Evolutionary conservation across 2,113 vertebrate species (phyloP).

Genomic region (Dicrurus megarhynchus): DNA sequence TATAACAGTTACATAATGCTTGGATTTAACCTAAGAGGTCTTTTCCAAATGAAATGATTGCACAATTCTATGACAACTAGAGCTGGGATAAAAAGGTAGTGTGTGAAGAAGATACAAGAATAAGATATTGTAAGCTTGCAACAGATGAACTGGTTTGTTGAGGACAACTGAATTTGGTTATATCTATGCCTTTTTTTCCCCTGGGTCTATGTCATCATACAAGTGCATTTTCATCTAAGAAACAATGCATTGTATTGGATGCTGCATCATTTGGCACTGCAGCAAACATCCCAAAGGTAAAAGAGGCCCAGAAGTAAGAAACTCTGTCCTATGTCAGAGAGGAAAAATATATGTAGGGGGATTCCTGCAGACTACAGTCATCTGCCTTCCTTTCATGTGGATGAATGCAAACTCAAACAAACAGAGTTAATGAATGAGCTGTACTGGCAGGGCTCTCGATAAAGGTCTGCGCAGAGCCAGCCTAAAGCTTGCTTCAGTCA

Average conservation of each 20-base stretch:
- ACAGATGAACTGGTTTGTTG: neutral
- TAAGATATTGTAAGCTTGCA: neutral
- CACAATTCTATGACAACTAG: neutral
- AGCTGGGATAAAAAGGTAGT: neutral
- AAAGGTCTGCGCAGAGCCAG: neutral
- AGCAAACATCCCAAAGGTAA: neutral
- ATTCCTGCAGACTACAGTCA: neutral
- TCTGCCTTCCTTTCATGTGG: neutral
- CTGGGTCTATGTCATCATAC: neutral
- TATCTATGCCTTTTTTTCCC: neutral
- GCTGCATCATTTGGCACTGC: neutral
- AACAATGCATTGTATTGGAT: neutral
- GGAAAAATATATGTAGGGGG: neutral
- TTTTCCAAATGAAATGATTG: neutral
- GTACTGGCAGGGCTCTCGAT: neutral
- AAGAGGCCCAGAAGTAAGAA: neutral
- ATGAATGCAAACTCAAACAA: neutral
- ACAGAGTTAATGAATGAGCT: neutral
- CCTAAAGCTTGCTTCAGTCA: neutral
- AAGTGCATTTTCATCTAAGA: neutral
- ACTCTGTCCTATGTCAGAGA: neutral
- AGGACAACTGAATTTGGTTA: neutral
- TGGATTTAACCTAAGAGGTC: neutral
- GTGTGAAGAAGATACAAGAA: neutral
- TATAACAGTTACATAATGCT: neutral